Base-by-base conservation (phyloP, 1,140 invertebrate genomes). In the Leptoteleia sp. region DNA sequence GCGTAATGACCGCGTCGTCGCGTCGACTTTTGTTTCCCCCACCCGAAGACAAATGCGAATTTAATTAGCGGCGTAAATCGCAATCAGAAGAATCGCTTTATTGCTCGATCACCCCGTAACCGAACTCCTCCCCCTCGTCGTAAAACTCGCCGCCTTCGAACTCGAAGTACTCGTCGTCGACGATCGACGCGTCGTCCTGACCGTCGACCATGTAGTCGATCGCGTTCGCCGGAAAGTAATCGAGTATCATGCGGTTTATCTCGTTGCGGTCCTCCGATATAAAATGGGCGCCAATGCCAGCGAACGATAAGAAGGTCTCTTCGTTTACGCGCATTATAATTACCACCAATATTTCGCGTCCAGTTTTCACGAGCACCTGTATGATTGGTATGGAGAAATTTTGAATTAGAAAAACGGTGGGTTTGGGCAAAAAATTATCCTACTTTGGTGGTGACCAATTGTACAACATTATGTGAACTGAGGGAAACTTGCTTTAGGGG, bases 241-340 rank as follows among this genome's bases (percentile, higher is more conserved):
- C 43, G 5, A 67, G 52, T 15, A 83, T 72, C 40, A 88, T 83
- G 7, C 13, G 22, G 8, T 40, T 13, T 7, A 81, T 72, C n/a
- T 84, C 76, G 0, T 83, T 68, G 1, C 83, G 57, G 12, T 82
- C 52, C 47, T 87, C 85, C 1, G 77, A 76, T 4, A 85, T 76
- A 12, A 82, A 84, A 13, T 82, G 82, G 0, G 87, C 82, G 5
- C 83, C 62, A 43, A 80, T 87, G 12, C 83, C 82, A 11, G 84
- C 85, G 15, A 87, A 88, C 12, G 83, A 76, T 12, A 87, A 43
- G 11, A 87, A 87, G 6, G 48, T 77, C 13, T 86, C 83, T 9
- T 87, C 86, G 54, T 65, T 83, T 4, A 84, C 13, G 31, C 78
- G 79, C 12, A 55, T 68, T 1, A 85, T 4, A 15, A 88, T 76